Percentiles rank a stretch among this genome's conserved stretches.
Evolutionary conservation across 2,797 vertebrate species (phyloP).

Genomic region (Eidolon dupreanum): DNA sequence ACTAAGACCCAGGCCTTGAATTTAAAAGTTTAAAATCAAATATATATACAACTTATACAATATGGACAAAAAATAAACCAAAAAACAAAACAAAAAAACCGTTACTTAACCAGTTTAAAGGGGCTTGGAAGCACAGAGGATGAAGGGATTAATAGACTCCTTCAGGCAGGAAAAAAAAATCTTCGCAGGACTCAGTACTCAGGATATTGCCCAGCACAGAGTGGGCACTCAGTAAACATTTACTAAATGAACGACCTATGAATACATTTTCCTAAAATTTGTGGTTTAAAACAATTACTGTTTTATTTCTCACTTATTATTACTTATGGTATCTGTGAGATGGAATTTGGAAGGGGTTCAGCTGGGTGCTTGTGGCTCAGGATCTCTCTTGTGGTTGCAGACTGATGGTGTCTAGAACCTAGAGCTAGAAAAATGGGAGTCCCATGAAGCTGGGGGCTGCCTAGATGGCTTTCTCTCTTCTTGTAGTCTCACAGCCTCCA

Average conservation of each 20-base stretch:
- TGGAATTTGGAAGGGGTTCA: neutral
- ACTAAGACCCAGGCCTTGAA: neutral
- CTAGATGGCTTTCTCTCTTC: neutral
- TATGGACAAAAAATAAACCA: neutral
- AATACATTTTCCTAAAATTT: neutral
- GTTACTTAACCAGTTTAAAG: neutral
- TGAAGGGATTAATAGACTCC: neutral
- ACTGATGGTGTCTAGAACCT: neutral
- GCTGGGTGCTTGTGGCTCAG: neutral
- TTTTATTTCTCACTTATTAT: neutral
- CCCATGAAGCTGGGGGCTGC: neutral
- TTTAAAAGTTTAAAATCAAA: conserved; percentile 18
- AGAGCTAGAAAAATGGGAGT: neutral
- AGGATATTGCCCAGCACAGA: neutral
- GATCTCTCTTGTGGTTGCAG: neutral
- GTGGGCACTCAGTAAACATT: neutral
- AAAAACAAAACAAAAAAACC: neutral
- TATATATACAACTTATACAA: neutral
- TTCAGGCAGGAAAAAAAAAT: neutral
- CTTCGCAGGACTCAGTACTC: neutral
- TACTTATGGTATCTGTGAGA: neutral
- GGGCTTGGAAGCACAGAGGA: neutral
- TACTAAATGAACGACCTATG: neutral
- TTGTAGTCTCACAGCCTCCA: neutral
- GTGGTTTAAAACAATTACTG: neutral